Evolutionary conservation across 2,888 invertebrate genomes (phyloP).

Genomic region (Digitonthophagus gazella): DNA sequence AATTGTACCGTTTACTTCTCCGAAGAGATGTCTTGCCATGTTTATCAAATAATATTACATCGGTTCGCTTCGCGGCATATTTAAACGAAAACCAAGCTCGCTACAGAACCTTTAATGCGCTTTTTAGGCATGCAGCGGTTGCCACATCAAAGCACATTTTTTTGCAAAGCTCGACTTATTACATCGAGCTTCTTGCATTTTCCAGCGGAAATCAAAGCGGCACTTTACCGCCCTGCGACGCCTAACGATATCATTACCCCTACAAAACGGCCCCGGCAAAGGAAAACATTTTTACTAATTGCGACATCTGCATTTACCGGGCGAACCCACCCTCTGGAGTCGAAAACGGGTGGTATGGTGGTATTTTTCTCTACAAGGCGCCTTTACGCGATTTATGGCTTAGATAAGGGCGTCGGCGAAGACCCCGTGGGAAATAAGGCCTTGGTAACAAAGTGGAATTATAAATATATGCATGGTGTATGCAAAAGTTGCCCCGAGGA

Average conservation of each 20-base stretch:
- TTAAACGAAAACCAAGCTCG: too few species aligned
- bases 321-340: background rate
- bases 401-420: slow-evolving; percentile 1
- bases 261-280: background rate
- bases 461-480: slow-evolving; percentile 21
- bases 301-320: slow-evolving; percentile 10
- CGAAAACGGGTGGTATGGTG: background rate
- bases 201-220: background rate
- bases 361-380: slow-evolving; percentile 7
- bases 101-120: too few species aligned
- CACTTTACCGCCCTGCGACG: background rate
- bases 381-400: slow-evolving; percentile 3
- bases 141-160: background rate
- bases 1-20: background rate
- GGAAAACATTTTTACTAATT: slow-evolving; percentile 13
- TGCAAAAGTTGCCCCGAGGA: slow-evolving; percentile 10
- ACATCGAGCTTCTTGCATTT: background rate
- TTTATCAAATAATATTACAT: too few species aligned
- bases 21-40: too few species aligned
- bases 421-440: slow-evolving; percentile 11
- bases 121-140: too few species aligned
- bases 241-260: slow-evolving; percentile 16
- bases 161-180: too few species aligned
- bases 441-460: slow-evolving; percentile 14
- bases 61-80: too few species aligned